These are phyloP conservation scores for Diorhabda carinulata DNA, from an alignment of 1,140 invertebrate genomes.

Conservation along the genomic window DNA sequence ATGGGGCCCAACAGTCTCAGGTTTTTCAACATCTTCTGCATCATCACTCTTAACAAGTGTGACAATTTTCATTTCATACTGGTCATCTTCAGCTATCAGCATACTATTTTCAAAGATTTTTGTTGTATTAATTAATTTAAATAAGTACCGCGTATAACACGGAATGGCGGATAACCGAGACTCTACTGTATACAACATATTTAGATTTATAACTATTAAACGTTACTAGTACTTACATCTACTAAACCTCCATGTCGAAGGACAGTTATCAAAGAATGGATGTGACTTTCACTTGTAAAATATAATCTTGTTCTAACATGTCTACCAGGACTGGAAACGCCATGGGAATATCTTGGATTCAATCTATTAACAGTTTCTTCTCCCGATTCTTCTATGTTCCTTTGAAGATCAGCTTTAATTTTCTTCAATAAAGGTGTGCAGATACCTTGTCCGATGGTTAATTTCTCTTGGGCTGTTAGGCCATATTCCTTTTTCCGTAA, in stretches of 20 bases:
- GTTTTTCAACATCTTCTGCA: too few species aligned
- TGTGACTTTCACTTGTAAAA: conserved; percentile 99
- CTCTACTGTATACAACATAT: too few species aligned
- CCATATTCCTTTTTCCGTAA: conserved; percentile 82
- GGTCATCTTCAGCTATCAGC: too few species aligned
- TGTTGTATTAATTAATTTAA: background rate
- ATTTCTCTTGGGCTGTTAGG: conserved; percentile 89
- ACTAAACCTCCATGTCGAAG: conserved; percentile 90
- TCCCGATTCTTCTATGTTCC: conserved; percentile 83
- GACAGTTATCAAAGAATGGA: conserved; percentile 95
- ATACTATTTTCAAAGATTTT: background rate
- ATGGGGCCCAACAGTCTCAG: too few species aligned
- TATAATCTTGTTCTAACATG: conserved; percentile 96
- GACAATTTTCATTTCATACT: too few species aligned
- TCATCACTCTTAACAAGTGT: too few species aligned
- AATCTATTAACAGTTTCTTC: conserved; percentile 92
- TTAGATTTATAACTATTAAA: too few species aligned
- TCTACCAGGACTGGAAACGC: conserved; percentile 94
- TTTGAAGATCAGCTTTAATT: conserved; percentile 90
- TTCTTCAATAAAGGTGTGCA: conserved; percentile 95
- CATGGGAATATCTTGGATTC: conserved; percentile 96
- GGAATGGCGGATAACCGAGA: too few species aligned
- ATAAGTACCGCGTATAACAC: background rate
- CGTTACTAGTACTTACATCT: conserved; percentile 60
- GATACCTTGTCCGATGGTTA: conserved; percentile 95